Evolutionary conservation across 2,888 invertebrate genomes (phyloP), one percentile per base, ranked within the genome.

Genomic region (Apeira syringaria): DNA sequence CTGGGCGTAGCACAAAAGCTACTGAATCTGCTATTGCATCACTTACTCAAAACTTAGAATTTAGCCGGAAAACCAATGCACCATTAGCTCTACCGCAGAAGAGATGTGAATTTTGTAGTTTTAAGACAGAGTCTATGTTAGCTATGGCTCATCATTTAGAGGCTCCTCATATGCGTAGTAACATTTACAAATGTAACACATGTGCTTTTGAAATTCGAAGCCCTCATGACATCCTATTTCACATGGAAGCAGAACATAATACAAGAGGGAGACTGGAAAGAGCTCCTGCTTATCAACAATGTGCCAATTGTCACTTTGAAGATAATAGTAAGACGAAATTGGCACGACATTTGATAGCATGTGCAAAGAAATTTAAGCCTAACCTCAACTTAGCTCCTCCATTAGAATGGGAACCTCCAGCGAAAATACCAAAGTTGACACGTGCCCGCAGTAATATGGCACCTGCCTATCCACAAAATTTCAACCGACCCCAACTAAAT

Each of bases 301-400:
- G 98, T 78, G 96, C 97, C 7, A 96, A 96, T 74, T 99, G 98
- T 87, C 96, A 97, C 11, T 98, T 98, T 75, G 98, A 98, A 79
- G 97, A 97, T 68, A 97, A 97, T 72, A 96, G 97, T 57, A 98
- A 97, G 87, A 96, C 96, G 27, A 97, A 98, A 82, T 86, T 98
- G 61, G 96, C 95, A 0, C 92, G 97, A 37, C 98, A 99, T 90
- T 92, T 96, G 61, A 93, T 96, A 38, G 96, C 97, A 5, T 99
- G 98, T 81, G 93, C 94, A 46, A 97, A 98, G 78, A 96, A 97
- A 75, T 98, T 97, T 83, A 94, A 96, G 77, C 95, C 97, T 0
- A 97, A 97, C 63, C 91, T 94, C 47, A 98, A 98, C 80, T 87
- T 96, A 55, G 94, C 94, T 53, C 97, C 98, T 1, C 97, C 98